phyloP scores from a whole-genome alignment of 2,888 invertebrate species.

The Drosophila multiciliata region DNA sequence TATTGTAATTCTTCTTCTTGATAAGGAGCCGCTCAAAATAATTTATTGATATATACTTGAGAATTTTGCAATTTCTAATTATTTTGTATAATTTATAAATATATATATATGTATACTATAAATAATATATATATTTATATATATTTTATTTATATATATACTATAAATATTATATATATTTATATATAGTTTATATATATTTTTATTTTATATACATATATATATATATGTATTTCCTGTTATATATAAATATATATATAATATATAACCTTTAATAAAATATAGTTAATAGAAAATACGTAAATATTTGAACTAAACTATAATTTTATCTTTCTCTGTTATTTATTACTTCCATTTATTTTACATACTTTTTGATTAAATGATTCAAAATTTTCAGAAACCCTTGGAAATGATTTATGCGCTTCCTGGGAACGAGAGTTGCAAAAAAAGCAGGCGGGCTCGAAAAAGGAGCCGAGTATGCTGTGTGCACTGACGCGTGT shows the following conservation, averaged over 20 bases:
- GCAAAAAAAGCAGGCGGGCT: constrained; percentile 72
- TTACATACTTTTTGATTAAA: neutral
- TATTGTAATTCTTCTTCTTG: constrained; percentile 27
- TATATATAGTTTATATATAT: too few species aligned
- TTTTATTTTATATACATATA: too few species aligned
- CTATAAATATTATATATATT: too few species aligned
- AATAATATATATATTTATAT: too few species aligned
- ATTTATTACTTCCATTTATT: neutral
- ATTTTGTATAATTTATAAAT: too few species aligned
- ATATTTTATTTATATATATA: too few species aligned
- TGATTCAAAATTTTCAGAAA: constrained; percentile 63
- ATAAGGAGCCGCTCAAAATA: constrained; percentile 21
- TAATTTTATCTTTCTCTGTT: neutral
- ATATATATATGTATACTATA: too few species aligned
- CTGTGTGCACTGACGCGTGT: constrained; percentile 85
- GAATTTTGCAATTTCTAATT: neutral
- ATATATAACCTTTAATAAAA: too few species aligned
- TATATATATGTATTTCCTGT: too few species aligned
- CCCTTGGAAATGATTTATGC: constrained; percentile 87
- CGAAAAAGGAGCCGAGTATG: constrained; percentile 85
- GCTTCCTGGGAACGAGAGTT: constrained; percentile 87
- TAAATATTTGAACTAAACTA: too few species aligned
- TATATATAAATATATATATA: too few species aligned
- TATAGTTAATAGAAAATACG: too few species aligned
- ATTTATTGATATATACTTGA: constrained; percentile 17